Conservation (phyloP, 2,113 vertebrate species). For the Bujurquina vittata region DNA sequence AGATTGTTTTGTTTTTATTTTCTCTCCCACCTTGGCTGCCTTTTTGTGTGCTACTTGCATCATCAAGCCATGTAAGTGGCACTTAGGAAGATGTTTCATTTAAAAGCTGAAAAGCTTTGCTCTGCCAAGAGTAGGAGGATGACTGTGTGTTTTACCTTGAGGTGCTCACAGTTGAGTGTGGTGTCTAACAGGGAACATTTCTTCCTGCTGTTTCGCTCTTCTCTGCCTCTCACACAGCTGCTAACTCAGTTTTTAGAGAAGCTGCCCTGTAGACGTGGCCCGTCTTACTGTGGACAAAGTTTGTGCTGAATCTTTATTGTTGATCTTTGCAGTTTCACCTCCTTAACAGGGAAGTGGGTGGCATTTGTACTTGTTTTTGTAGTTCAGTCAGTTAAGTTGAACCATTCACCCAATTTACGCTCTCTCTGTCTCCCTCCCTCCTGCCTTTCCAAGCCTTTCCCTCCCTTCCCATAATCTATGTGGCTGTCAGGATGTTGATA, state of each 20-base stretch:
- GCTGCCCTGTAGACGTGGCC: neutral
- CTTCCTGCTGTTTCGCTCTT: constrained; percentile 9
- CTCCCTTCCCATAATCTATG: constrained; percentile 3
- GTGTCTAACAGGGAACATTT: constrained; percentile 18
- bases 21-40: neutral
- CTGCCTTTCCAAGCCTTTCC: neutral
- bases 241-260: constrained; percentile 13
- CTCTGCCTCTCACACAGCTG: constrained; percentile 1
- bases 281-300: neutral
- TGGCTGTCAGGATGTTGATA: constrained; percentile 30
- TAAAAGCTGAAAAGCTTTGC: constrained; percentile 24
- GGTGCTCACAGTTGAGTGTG: constrained; percentile 29
- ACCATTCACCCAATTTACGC: neutral
- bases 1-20: neutral
- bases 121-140: constrained; percentile 36
- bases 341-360: neutral
- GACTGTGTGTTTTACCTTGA: constrained; percentile 41
- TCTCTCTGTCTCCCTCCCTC: neutral
- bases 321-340: neutral
- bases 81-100: constrained; percentile 27
- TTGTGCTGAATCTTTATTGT: neutral
- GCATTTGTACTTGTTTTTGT: constrained; percentile 1
- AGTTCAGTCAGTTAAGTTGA: neutral
- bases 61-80: constrained; percentile 43
- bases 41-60: constrained; percentile 12